Evolutionary conservation across 2,888 invertebrate genomes (phyloP), one percentile per base, ranked within the genome.

Genomic region (Polietes domitor): DNA sequence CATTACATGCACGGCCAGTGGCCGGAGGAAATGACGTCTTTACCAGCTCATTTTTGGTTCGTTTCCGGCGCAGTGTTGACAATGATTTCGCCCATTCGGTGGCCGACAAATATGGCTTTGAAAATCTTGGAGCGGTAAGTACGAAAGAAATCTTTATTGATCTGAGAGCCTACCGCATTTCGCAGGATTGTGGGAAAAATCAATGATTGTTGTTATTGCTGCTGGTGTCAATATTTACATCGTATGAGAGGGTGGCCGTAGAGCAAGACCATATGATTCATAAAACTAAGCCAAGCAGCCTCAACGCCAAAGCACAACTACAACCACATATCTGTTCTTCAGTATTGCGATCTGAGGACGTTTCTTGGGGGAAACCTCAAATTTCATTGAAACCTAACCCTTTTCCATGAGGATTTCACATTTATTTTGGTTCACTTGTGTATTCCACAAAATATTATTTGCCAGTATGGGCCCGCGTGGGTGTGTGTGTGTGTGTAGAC

Each of bases 31-130:
- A 88, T 85, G 89, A 90, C 76, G 95, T 99, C 89, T 98, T 98
- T 94, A 99, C 98, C 92, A 99, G 98, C 93, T 96, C 97, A 78
- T 99, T 99, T 94, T 94, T 98, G 92, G 98, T 99, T 89, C 95
- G 96, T 88, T 96, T 98, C 93, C 95, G 95, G 90, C 94, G 96
- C 87, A 95, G 96, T 85, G 95, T 96, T 83, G 95, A 95, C 80
- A 95, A 94, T 88, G 94, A 95, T 21, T 94, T 96, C 89, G 99
- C 98, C 73, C 95, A 96, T 91, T 92, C 94, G 87, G 94, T 99
- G 86, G 99, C 99, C 83, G 93, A 94, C 86, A 94, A 96, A 90
- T 97, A 98, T 92, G 99, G 99, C 90, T 99, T 99, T 94, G 95
- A 97, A 91, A 98, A 96, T 93, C 94, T 98, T 88, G 98, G 98